A percentile compares a stretch with the other conserved stretches of the same genome.
Evolutionary conservation across 2,888 invertebrate genomes (phyloP).

Genomic region (Pediacus dermestoides): DNA sequence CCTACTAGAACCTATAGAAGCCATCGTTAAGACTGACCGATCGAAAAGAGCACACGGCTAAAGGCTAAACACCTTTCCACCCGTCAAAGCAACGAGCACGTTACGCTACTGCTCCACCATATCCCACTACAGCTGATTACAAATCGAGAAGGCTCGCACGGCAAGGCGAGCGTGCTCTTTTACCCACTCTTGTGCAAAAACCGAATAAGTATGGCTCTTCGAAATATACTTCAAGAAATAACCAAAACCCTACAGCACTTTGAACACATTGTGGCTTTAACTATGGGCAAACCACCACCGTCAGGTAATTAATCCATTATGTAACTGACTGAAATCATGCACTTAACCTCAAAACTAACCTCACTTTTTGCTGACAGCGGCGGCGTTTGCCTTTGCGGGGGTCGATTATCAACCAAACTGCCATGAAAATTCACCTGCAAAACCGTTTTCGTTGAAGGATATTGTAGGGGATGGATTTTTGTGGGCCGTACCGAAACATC

Average conservation of each 20-base stretch:
- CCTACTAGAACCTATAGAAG: constrained; percentile 79
- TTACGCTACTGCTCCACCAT: constrained; percentile 17
- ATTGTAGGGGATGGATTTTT: constrained; percentile 71
- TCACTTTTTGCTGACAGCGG: constrained; percentile 27
- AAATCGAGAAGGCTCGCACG: no score
- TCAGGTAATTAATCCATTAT: constrained; percentile 46
- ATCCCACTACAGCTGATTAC: constrained; percentile 24
- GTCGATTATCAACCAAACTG: constrained; percentile 10
- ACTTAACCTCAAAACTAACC: constrained; percentile 27
- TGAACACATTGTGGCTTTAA: constrained; percentile 48
- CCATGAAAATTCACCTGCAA: constrained; percentile 7
- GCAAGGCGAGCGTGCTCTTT: background rate
- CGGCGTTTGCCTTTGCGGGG: constrained; percentile 17
- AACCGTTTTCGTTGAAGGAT: constrained; percentile 57
- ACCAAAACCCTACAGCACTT: constrained; percentile 42
- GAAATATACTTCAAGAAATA: background rate
- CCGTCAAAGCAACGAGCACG: constrained; percentile 25
- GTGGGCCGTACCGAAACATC: constrained; percentile 76
- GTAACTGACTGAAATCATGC: constrained; percentile 16
- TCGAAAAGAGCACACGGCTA: no score
- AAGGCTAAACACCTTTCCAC: constrained; percentile 34
- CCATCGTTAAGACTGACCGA: constrained; percentile 78
- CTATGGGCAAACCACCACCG: no score
- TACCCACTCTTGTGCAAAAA: background rate
- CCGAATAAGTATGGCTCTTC: no score